phyloP scores from a whole-genome alignment of 2,113 vertebrate genomes.

The Eublepharis macularius region DNA sequence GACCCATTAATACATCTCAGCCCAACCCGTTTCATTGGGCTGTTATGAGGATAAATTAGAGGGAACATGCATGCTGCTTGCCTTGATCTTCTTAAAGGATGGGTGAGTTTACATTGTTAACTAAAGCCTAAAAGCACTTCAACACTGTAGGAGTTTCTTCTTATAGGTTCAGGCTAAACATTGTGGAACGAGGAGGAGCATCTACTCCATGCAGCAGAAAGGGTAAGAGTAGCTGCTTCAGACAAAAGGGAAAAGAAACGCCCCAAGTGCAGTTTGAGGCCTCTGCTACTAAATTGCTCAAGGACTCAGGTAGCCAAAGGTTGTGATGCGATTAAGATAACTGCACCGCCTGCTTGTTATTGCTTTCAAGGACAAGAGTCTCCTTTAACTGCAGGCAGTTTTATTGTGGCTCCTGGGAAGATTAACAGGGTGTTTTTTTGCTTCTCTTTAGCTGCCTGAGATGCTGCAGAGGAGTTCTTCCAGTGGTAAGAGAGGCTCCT shows the following conservation, averaged over 20 bases:
- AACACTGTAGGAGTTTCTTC: no score
- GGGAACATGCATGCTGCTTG: no score
- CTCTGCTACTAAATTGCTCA: not conserved
- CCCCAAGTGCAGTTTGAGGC: not conserved
- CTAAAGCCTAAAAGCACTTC: no score
- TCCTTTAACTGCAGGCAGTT: not conserved
- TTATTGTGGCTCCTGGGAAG: not conserved
- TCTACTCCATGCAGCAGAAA: no score
- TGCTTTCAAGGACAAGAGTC: not conserved
- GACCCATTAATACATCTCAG: no score
- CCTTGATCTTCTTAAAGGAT: no score
- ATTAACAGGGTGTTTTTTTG: not conserved
- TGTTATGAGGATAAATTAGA: no score
- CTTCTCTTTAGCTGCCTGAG: conserved; percentile 75
- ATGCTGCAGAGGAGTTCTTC: conserved; percentile 39
- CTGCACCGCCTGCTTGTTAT: not conserved
- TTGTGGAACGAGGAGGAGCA: no score
- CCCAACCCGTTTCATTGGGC: no score
- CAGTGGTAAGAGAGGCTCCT: not conserved
- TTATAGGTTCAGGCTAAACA: no score
- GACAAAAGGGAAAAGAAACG: not conserved
- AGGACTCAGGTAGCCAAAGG: not conserved
- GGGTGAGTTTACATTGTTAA: no score
- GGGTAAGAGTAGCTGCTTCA: no score
- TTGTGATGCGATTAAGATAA: not conserved